Evolutionary conservation across 1,140 invertebrate species (phyloP).

Genomic region (Lasaia peninsularis): DNA sequence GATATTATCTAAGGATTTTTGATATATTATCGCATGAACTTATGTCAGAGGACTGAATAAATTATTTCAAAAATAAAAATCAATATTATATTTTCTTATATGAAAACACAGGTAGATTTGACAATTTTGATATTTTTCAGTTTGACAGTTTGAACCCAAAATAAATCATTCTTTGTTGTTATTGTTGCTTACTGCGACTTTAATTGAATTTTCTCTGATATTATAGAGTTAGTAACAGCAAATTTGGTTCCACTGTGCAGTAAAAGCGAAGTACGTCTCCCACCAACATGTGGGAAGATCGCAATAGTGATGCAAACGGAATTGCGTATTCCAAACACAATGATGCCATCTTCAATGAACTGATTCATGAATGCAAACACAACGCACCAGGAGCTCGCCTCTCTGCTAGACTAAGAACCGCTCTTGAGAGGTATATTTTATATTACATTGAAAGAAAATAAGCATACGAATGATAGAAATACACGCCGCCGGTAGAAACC

Average conservation of each 20-base stretch:
- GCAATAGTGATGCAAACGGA: conserved; percentile 17
- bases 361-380: conserved; percentile 84
- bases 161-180: neutral
- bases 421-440: conserved; percentile 78
- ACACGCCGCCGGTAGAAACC: neutral
- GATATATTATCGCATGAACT: too few relatives aligned
- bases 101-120: too few relatives aligned
- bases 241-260: neutral
- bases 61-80: too few relatives aligned
- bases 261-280: neutral
- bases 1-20: too few relatives aligned
- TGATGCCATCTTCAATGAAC: conserved; percentile 81
- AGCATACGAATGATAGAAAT: neutral
- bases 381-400: conserved; percentile 83
- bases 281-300: conserved; percentile 31
- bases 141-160: neutral
- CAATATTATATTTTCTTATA: too few relatives aligned
- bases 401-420: conserved; percentile 80
- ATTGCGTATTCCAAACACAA: conserved; percentile 52
- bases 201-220: neutral
- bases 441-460: neutral
- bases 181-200: neutral
- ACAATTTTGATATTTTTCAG: too few relatives aligned
- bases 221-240: neutral
- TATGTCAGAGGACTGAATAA: too few relatives aligned